A percentile compares a stretch with the other conserved stretches of the same genome.
Conservation (phyloP, 2,113 vertebrate genomes). For the Labrus mixtus region DNA sequence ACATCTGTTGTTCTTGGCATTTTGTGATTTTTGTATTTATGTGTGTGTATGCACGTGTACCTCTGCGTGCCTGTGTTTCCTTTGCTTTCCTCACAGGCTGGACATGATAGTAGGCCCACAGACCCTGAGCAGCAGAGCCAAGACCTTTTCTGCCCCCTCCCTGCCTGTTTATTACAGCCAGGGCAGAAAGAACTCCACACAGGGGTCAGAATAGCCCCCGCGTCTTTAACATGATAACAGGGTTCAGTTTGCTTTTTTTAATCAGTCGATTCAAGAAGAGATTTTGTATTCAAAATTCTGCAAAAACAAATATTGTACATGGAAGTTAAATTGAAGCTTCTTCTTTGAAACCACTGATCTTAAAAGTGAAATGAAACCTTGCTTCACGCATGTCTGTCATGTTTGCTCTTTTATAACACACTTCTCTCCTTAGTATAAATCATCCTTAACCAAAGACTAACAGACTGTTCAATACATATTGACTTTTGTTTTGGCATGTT, state of each 20-base stretch:
- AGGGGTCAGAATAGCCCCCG: slow-evolving; percentile 72
- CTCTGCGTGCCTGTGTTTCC: slow-evolving; percentile 28
- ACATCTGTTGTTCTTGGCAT: slow-evolving; percentile 2
- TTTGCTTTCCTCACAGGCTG: slow-evolving; percentile 70
- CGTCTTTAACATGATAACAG: neutral
- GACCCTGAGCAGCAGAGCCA: slow-evolving; percentile 69
- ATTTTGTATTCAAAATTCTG: neutral
- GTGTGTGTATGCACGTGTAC: slow-evolving; percentile 3
- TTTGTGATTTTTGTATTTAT: neutral
- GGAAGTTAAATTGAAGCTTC: neutral
- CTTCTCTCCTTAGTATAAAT: neutral
- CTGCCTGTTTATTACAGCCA: slow-evolving; percentile 76
- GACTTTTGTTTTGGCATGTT: neutral
- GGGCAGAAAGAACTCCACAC: slow-evolving; percentile 74
- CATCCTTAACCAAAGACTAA: slow-evolving; percentile 23
- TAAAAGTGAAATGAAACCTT: slow-evolving; percentile 5
- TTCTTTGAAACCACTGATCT: slow-evolving; percentile 27
- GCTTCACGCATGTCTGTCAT: neutral
- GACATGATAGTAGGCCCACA: slow-evolving; percentile 79
- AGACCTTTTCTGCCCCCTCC: slow-evolving; percentile 78
- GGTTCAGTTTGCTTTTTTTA: slow-evolving; percentile 9
- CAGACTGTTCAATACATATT: neutral
- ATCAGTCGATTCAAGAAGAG: slow-evolving; percentile 27
- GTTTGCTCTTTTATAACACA: slow-evolving; percentile 7
- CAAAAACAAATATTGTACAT: neutral